Base-by-base conservation (phyloP, 2,797 vertebrate species). In the Basileuterus tristriatus region DNA sequence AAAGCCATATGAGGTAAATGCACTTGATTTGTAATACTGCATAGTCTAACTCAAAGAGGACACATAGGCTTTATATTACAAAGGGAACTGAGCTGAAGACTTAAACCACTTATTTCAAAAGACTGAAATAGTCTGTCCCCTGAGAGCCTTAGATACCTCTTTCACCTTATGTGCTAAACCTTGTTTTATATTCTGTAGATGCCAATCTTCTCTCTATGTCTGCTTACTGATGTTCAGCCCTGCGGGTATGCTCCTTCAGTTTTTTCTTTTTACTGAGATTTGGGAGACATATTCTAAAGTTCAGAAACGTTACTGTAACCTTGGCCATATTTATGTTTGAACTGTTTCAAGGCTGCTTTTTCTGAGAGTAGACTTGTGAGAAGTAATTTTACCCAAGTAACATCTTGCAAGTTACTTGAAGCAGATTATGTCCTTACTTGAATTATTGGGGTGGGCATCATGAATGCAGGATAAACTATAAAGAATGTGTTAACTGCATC, bases 101-200 rank as follows among this genome's bases (percentile, higher is more conserved):
- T 94, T 94, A 88, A 93, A 91, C 87, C 23, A 82, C 27, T 82
- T 82, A 88, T 78, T 97, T 96, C 83, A 94, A 87, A 95, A 92
- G 83, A 50, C 44, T 88, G 74, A 82, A 91, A 86, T 29, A 81
- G 52, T 72, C 67, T 83, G 59, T 89, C 95, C 67, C 87, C 72
- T 90, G 94, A 96, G 92, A 96, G 86, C 32, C 55, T 84, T 74
- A 84, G 55, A 82, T 63, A 86, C 63, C 41, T 87, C 58, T 94
- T 96, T 95, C 76, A 92, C 89, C 70, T 95, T 91, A 89, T 81
- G 89, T 92, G 64, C 75, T 87, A 89, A 95, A 81, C 89, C 91
- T 90, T 93, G 91, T 83, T 96, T 95, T 89, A 76, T 92, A 79
- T 92, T 95, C 87, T 94, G 82, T 67, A 92, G 91, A 83, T 94